These are phyloP conservation scores for Rhinoderma darwinii DNA, from an alignment of 2,113 vertebrate species.

Conservation along the genomic window DNA sequence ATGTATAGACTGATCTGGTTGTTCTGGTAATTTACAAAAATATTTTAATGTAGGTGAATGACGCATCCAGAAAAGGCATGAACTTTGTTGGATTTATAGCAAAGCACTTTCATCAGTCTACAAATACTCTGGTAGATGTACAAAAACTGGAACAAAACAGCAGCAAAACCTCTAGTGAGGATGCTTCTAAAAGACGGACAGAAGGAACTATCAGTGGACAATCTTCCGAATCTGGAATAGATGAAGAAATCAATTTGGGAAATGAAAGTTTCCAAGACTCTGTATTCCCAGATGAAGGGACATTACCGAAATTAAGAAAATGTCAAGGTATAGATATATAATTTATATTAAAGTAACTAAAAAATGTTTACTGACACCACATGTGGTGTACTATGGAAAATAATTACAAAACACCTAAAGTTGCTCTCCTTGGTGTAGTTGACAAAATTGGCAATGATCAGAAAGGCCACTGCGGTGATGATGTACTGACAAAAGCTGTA, in stretches of 20 bases:
- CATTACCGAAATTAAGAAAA: slow-evolving; percentile 62
- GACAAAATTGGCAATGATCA: too few species aligned
- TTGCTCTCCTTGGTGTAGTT: too few species aligned
- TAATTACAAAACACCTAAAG: too few species aligned
- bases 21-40: not conserved
- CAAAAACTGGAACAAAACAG: slow-evolving; percentile 62
- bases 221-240: slow-evolving; percentile 70
- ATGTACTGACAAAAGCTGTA: too few species aligned
- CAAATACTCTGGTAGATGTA: slow-evolving; percentile 58
- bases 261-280: slow-evolving; percentile 62
- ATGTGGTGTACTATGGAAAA: not conserved
- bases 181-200: slow-evolving; percentile 67
- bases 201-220: slow-evolving; percentile 69
- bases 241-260: slow-evolving; percentile 70
- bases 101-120: slow-evolving; percentile 72
- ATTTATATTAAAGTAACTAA: not conserved
- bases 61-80: slow-evolving; percentile 83
- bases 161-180: slow-evolving; percentile 64
- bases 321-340: slow-evolving; percentile 71
- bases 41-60: slow-evolving; percentile 81
- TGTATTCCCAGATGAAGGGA: slow-evolving; percentile 66
- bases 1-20: not conserved
- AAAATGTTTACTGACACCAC: not conserved
- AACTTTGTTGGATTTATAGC: slow-evolving; percentile 88
- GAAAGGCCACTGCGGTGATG: too few species aligned